phyloP scores from a whole-genome alignment of 2,113 vertebrate species.

The Rhynchopsitta pachyrhyncha region DNA sequence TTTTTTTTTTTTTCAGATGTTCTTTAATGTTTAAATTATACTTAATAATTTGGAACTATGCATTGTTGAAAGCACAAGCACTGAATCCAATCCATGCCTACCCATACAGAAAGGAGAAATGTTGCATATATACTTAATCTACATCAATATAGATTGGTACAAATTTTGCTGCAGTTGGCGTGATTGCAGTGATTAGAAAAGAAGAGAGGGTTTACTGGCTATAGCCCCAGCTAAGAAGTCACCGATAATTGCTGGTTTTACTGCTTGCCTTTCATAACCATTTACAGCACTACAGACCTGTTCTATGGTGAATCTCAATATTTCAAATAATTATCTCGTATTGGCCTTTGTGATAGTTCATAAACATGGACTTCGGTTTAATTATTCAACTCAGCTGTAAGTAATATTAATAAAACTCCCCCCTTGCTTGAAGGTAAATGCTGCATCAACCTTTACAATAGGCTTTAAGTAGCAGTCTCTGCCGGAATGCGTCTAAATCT shows the following conservation, averaged over 20 bases:
- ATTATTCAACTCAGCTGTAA: neutral
- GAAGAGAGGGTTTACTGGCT: neutral
- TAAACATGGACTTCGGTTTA: neutral
- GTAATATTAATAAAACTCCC: neutral
- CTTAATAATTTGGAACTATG: neutral
- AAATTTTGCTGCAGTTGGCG: neutral
- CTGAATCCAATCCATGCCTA: neutral
- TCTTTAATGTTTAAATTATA: neutral
- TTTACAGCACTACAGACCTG: neutral
- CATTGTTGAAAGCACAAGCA: neutral
- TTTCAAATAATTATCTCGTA: neutral
- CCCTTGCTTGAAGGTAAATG: neutral
- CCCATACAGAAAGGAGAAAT: too few species aligned
- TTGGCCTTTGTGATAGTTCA: neutral
- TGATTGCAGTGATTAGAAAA: neutral
- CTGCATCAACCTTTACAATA: neutral
- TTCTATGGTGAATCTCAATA: neutral
- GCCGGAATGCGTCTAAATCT: neutral
- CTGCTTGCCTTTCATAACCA: neutral
- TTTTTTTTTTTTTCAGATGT: neutral
- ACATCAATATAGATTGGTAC: neutral
- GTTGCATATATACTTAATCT: neutral
- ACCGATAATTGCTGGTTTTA: neutral
- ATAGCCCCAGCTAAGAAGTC: neutral
- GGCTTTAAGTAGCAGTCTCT: neutral